Evolutionary conservation across 2,888 invertebrate genomes (phyloP).

Genomic region (Phortica okadai): DNA sequence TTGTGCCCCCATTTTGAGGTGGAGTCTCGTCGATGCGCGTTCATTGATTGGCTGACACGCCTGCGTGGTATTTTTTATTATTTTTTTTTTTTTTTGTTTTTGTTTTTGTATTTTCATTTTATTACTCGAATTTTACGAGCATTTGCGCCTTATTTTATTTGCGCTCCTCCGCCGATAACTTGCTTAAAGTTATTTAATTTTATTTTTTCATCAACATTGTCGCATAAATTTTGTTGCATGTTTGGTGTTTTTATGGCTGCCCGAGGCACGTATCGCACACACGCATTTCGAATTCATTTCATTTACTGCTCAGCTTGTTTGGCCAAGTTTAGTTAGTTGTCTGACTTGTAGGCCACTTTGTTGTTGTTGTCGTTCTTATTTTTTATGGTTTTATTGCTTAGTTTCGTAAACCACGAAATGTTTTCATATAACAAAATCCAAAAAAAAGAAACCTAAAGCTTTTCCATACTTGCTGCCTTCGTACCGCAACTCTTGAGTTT

Average conservation of each 20-base stretch:
- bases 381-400: conserved; percentile 39
- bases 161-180: conserved; percentile 44
- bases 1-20: conserved; percentile 64
- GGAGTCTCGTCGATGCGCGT: conserved; percentile 57
- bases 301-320: background rate
- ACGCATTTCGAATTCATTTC: conserved; percentile 13
- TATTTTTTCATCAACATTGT: conserved; percentile 24
- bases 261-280: conserved; percentile 23
- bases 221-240: conserved; percentile 73
- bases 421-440: background rate
- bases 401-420: conserved; percentile 42
- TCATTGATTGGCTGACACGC: conserved; percentile 55
- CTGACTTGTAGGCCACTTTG: background rate
- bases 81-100: conserved; percentile 10
- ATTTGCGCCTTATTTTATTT: conserved; percentile 17
- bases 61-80: conserved; percentile 3
- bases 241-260: conserved; percentile 56
- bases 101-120: conserved; percentile 18
- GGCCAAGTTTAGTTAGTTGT: conserved; percentile 5
- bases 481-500: background rate
- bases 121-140: conserved; percentile 3
- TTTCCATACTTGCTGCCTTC: background rate
- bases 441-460: background rate
- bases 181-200: conserved; percentile 52
- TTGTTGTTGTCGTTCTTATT: conserved; percentile 24